Evolutionary conservation across 2,888 invertebrate genomes (phyloP).

Genomic region (Acheta domesticus): DNA sequence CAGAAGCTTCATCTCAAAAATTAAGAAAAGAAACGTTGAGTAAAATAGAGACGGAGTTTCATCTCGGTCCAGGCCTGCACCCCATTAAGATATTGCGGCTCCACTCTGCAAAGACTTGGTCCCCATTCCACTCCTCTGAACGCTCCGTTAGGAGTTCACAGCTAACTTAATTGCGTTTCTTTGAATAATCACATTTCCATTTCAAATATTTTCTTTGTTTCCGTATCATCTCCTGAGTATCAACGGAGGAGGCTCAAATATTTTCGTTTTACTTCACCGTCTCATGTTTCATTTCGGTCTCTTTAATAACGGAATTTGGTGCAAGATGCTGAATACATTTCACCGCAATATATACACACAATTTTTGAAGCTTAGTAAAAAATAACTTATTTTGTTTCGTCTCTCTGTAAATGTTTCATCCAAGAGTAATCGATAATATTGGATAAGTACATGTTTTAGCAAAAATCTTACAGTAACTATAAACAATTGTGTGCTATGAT

Average conservation of each 20-base stretch:
- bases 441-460: too few relatives aligned
- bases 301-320: not conserved
- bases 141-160: constrained; percentile 5
- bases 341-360: too few relatives aligned
- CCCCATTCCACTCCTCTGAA: not conserved
- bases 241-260: not conserved
- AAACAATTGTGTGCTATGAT: too few relatives aligned
- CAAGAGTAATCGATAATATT: too few relatives aligned
- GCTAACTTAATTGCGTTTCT: constrained; percentile 18
- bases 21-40: not conserved
- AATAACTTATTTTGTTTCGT: too few relatives aligned
- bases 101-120: not conserved
- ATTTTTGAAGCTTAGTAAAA: too few relatives aligned
- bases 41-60: not conserved
- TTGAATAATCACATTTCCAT: constrained; percentile 7
- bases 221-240: not conserved
- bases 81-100: constrained; percentile 10
- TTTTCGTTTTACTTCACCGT: not conserved
- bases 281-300: not conserved
- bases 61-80: not conserved
- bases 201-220: constrained; percentile 18
- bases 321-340: too few relatives aligned
- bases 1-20: not conserved
- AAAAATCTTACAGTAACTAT: too few relatives aligned
- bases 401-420: too few relatives aligned